phyloP scores from a whole-genome alignment of 2,888 invertebrate genomes.

The Falcaria lacertinaria region DNA sequence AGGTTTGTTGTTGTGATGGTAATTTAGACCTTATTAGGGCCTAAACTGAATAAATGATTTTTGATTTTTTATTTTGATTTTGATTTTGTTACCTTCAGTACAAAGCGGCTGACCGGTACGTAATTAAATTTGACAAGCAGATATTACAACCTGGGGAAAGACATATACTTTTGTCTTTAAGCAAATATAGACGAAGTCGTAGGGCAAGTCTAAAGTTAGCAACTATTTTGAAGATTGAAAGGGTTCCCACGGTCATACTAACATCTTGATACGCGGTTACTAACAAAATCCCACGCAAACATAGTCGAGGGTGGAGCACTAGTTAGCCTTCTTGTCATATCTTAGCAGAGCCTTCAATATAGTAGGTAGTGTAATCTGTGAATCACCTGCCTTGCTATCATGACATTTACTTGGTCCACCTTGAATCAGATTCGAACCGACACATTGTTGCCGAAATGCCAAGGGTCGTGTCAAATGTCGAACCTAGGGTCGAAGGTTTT shows the following conservation, averaged over 20 bases:
- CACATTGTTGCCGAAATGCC: slow-evolving; percentile 22
- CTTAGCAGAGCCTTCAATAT: neutral
- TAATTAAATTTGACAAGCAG: too few relatives aligned
- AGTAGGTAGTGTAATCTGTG: neutral
- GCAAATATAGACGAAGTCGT: too few relatives aligned
- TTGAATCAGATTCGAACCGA: slow-evolving; percentile 27
- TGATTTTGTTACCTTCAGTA: too few relatives aligned
- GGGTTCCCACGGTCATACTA: slow-evolving; percentile 14
- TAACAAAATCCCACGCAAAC: neutral
- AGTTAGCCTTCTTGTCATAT: neutral
- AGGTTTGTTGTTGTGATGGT: too few relatives aligned
- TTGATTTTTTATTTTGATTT: too few relatives aligned
- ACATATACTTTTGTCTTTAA: too few relatives aligned
- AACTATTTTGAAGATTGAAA: slow-evolving; percentile 5
- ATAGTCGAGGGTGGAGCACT: neutral
- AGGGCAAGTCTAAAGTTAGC: too few relatives aligned
- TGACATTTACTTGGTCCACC: slow-evolving; percentile 36
- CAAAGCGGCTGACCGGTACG: too few relatives aligned
- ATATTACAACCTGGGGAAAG: too few relatives aligned
- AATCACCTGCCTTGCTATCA: neutral
- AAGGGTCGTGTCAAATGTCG: slow-evolving; percentile 29
- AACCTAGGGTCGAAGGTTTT: too few relatives aligned
- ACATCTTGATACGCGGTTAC: neutral
- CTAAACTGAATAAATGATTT: too few relatives aligned
- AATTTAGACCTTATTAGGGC: too few relatives aligned